Base-by-base conservation (phyloP, 2,888 invertebrate species). In the Dorcus hopei region DNA sequence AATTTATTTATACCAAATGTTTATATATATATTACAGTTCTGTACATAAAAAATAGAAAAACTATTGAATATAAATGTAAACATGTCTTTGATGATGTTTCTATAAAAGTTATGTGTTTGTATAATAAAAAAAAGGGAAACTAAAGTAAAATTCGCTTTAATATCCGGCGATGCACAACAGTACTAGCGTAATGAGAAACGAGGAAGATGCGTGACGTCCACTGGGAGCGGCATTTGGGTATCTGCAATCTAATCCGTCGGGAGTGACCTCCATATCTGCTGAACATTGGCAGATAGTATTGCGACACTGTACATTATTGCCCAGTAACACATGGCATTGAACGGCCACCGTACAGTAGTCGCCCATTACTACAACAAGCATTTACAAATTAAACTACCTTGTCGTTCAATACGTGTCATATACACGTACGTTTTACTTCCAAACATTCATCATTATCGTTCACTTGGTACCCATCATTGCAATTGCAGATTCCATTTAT, bases 81-180 rank as follows among this genome's bases (percentile, higher is more conserved):
- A 54, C 60, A 63, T 65, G 62, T 64, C 61, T 67, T 62, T 64
- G 38, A 65, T 66, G 67, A 67, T 65, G 65, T 65, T 68, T 69
- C 62, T 64, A 68, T 60, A 65, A 63, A 54, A 63, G 65, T 66
- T 69, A 65, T 50, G 65, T 68, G 64, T 69, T 69, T 69, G 63
- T 66, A 69, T 62, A 68, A 68, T 65, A 68, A 67, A 67, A 57
- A 47, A 39, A 45, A 45, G 19, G 16, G 9, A 19, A 45, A 11
- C 14, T 16, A 4, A 33, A 33, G 26, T 33, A 4, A 33, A 33
- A 7, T 33, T 33, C 26, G 26, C 26, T 33, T 33, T 33, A 33
- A 33, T 33, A 33, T 33, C 26, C 26, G 26, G 26, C 26, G 26
- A 33, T 33, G 26, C 7, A 33, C 26, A 33, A 5, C 7, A 33